Evolutionary conservation across 2,888 invertebrate species (phyloP).

Genomic region (Aleiodes leptofemur): DNA sequence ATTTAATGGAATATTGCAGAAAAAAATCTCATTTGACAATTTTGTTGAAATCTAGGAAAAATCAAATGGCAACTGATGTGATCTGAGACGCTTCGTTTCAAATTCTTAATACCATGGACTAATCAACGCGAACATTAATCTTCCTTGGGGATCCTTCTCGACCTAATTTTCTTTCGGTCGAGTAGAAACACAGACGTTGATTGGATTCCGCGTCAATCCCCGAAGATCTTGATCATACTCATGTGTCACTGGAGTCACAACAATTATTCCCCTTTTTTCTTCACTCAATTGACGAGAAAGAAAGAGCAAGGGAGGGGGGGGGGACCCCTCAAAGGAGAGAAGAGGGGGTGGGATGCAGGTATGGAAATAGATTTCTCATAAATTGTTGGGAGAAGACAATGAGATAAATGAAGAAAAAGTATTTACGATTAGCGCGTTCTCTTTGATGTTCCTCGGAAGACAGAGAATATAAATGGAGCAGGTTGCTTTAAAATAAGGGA

Average conservation of each 20-base stretch:
- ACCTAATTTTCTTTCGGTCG: slow-evolving; percentile 71
- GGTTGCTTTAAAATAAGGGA: slow-evolving; percentile 40
- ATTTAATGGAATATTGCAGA: too few relatives aligned
- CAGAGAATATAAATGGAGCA: slow-evolving; percentile 54
- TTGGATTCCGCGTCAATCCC: slow-evolving; percentile 67
- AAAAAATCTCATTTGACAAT: slow-evolving; percentile 49
- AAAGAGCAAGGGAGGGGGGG: background rate
- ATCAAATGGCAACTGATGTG: slow-evolving; percentile 68
- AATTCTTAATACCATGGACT: slow-evolving; percentile 62
- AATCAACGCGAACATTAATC: slow-evolving; percentile 74
- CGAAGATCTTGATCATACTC: slow-evolving; percentile 59
- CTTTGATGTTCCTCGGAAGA: slow-evolving; percentile 51
- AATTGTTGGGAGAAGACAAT: slow-evolving; percentile 17
- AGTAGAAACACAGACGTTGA: slow-evolving; percentile 70
- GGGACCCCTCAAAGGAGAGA: background rate
- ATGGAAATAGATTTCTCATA: background rate
- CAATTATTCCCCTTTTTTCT: slow-evolving; percentile 41
- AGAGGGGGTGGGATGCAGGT: background rate
- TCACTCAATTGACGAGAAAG: slow-evolving; percentile 15
- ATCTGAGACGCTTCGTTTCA: slow-evolving; percentile 65
- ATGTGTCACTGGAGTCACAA: slow-evolving; percentile 53
- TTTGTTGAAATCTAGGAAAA: slow-evolving; percentile 62
- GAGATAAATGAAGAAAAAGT: slow-evolving; percentile 36
- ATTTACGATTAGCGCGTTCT: slow-evolving; percentile 47
- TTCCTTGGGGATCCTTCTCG: slow-evolving; percentile 69